Conservation (phyloP, 1,140 invertebrate species). For the roundworm (Caenorhabditis elegans) region DNA sequence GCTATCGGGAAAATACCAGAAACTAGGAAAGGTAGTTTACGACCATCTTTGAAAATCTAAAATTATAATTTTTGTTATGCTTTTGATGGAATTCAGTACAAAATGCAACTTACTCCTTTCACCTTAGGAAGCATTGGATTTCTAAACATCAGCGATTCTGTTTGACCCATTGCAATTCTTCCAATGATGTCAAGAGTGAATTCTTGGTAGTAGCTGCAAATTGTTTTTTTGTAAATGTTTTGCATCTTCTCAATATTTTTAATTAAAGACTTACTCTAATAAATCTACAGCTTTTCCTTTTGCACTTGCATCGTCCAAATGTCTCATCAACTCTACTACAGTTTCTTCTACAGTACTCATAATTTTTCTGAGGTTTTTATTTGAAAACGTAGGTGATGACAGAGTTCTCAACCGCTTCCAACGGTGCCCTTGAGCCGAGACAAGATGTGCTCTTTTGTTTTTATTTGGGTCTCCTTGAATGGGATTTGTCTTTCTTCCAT, state of each 20-base stretch:
- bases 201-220: constrained; percentile 40
- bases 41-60: no score
- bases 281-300: background rate
- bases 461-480: constrained; percentile 34
- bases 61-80: background rate
- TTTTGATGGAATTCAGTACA: no score
- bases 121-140: no score
- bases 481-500: constrained; percentile 66
- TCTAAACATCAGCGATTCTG: constrained; percentile 36
- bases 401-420: constrained; percentile 67
- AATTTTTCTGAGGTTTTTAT: constrained; percentile 65
- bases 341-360: constrained; percentile 23
- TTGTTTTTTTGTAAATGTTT: no score
- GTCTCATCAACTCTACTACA: background rate
- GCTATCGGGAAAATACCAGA: no score
- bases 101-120: no score
- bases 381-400: constrained; percentile 67
- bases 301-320: background rate
- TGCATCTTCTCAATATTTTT: no score
- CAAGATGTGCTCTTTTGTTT: constrained; percentile 40
- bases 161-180: constrained; percentile 41
- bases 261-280: background rate
- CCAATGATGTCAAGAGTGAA: constrained; percentile 38
- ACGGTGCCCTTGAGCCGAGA: constrained; percentile 46
- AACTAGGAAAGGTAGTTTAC: no score